Evolutionary conservation across 2,113 vertebrate genomes (phyloP).

Genomic region (Neogobius melanostomus): DNA sequence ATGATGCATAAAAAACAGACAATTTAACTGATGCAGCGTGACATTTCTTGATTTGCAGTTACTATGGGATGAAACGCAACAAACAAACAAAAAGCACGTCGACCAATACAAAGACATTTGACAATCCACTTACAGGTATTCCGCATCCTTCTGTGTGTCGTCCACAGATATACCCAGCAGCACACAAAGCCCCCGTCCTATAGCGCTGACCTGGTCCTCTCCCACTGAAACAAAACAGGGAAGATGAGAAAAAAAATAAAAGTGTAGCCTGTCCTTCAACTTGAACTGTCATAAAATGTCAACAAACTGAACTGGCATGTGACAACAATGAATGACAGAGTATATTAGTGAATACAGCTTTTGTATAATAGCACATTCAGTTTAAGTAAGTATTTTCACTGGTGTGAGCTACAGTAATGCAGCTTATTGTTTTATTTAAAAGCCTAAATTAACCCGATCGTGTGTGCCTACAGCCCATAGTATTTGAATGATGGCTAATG

Average conservation of each 20-base stretch:
- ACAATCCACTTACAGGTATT: constrained; percentile 87
- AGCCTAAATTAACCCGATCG: not conserved
- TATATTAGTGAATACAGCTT: not conserved
- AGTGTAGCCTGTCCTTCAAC: too few species aligned
- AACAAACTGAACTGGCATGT: not conserved
- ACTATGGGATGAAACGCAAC: too few species aligned
- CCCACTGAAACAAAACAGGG: constrained; percentile 78
- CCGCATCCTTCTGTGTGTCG: constrained; percentile 90
- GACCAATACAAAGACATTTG: not conserved
- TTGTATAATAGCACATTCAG: too few species aligned
- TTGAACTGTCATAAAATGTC: too few species aligned
- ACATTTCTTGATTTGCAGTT: too few species aligned
- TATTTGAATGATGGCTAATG: constrained; percentile 30
- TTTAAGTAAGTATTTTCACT: too few species aligned
- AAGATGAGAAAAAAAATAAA: not conserved
- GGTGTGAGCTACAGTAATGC: too few species aligned
- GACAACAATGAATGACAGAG: not conserved
- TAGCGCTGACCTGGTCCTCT: constrained; percentile 89
- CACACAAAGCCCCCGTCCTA: constrained; percentile 91
- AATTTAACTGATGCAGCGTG: too few species aligned
- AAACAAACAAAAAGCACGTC: too few species aligned
- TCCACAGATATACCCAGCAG: constrained; percentile 91
- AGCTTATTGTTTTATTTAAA: too few species aligned
- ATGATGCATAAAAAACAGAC: too few species aligned
- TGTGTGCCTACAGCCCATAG: not conserved